phyloP scores from a whole-genome alignment of 2,113 vertebrate genomes.

The Trematomus loennbergii region DNA sequence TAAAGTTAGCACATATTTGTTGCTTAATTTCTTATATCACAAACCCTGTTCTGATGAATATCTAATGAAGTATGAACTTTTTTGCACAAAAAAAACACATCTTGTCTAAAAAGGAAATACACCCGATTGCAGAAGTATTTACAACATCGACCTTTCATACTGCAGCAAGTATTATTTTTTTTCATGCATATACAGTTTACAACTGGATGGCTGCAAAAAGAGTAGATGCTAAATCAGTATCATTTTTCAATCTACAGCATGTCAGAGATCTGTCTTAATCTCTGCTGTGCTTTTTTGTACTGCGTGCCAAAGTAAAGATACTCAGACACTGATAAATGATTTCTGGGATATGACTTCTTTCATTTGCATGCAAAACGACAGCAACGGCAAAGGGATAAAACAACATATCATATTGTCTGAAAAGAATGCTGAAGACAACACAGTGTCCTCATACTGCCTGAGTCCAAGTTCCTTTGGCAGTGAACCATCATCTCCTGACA shows the following conservation, averaged over 20 bases:
- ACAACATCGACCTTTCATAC: not conserved
- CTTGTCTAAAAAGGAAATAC: not conserved
- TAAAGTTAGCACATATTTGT: no score
- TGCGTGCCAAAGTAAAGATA: constrained; percentile 53
- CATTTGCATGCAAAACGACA: constrained; percentile 31
- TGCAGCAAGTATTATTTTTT: not conserved
- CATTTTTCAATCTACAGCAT: constrained; percentile 14
- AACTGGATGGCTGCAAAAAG: constrained; percentile 39
- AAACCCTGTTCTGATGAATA: not conserved
- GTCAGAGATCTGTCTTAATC: constrained; percentile 21
- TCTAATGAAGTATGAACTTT: not conserved
- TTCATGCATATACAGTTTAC: constrained; percentile 27
- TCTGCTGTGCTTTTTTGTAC: not conserved
- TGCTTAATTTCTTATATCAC: no score
- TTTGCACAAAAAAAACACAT: not conserved
- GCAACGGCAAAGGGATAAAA: constrained; percentile 34
- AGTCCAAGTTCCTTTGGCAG: constrained; percentile 57
- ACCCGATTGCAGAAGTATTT: not conserved
- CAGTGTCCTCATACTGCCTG: constrained; percentile 37
- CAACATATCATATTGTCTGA: constrained; percentile 53
- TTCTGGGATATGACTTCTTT: constrained; percentile 41
- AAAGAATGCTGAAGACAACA: constrained; percentile 59
- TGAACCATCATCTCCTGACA: constrained; percentile 71
- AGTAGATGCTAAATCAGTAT: constrained; percentile 22
- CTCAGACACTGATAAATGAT: constrained; percentile 57